phyloP scores from a whole-genome alignment of 2,113 vertebrate species.

The Odontophorus gujanensis region DNA sequence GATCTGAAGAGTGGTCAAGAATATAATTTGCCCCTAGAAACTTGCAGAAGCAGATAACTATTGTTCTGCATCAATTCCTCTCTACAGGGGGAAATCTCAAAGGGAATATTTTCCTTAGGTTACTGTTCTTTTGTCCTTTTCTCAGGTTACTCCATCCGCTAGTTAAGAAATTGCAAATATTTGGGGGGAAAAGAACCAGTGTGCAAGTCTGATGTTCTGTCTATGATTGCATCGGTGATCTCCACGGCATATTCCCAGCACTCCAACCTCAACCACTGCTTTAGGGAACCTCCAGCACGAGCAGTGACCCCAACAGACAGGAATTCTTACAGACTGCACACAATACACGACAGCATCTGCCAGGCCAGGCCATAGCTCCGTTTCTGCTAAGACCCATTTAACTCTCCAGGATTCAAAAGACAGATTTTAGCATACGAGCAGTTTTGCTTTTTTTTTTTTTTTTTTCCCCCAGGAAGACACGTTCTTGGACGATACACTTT shows the following conservation, averaged over 20 bases:
- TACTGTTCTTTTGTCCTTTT: constrained; percentile 5
- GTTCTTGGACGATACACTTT: neutral
- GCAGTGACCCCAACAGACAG: neutral
- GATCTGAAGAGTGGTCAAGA: constrained; percentile 42
- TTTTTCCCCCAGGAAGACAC: neutral
- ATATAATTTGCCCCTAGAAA: constrained; percentile 1
- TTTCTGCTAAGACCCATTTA: neutral
- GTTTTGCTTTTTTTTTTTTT: neutral
- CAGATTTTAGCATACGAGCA: neutral
- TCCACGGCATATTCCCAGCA: neutral
- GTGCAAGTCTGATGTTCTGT: neutral
- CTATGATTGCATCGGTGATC: neutral
- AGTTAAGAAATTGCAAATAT: neutral
- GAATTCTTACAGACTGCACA: neutral
- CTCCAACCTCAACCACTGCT: neutral
- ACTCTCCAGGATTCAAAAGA: fast-evolving
- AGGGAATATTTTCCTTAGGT: neutral
- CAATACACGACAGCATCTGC: neutral
- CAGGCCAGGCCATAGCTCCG: neutral
- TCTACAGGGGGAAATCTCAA: neutral
- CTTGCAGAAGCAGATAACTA: neutral
- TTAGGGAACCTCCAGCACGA: neutral
- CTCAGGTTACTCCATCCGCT: neutral
- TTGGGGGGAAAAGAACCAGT: neutral
- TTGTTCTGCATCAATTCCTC: neutral